Conservation (phyloP, 1,140 invertebrate species). For the Pachypeltis micranthus region DNA sequence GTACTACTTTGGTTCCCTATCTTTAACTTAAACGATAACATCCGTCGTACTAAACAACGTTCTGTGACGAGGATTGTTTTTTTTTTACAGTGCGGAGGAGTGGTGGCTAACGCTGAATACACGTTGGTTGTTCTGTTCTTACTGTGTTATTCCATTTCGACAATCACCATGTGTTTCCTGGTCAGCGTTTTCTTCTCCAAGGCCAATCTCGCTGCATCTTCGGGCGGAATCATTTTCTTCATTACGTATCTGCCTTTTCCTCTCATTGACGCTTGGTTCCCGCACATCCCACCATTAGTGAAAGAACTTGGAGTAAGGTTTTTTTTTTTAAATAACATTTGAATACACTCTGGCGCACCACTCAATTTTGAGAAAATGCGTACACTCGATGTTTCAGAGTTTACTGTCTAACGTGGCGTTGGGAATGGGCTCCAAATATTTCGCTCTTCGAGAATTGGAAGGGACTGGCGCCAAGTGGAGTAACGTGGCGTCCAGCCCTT, state of each 20-base stretch:
- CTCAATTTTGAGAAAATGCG: background rate
- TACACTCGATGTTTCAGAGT: constrained; percentile 29
- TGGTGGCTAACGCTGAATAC: constrained; percentile 40
- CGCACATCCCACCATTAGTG: constrained; percentile 7
- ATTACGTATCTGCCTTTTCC: constrained; percentile 45
- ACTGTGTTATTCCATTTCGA: constrained; percentile 39
- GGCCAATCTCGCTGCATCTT: constrained; percentile 47
- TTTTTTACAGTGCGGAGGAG: constrained; percentile 37
- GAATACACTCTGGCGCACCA: too few relatives aligned
- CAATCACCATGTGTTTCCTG: constrained; percentile 44
- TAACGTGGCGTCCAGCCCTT: constrained; percentile 35
- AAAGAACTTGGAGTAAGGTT: constrained; percentile 21
- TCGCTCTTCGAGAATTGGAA: constrained; percentile 43
- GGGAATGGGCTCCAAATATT: constrained; percentile 45
- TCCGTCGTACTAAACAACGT: background rate
- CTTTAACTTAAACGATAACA: too few relatives aligned
- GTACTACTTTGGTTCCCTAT: too few relatives aligned
- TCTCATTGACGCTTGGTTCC: constrained; percentile 37
- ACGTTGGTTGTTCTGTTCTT: constrained; percentile 42
- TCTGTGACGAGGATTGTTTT: background rate
- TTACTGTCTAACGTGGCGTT: constrained; percentile 47
- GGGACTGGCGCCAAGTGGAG: constrained; percentile 45
- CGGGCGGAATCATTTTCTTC: constrained; percentile 48
- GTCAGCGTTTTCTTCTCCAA: constrained; percentile 44
- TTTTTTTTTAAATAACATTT: background rate